phyloP scores from a whole-genome alignment of 2,113 vertebrate species.

The Hystrix brachyura region DNA sequence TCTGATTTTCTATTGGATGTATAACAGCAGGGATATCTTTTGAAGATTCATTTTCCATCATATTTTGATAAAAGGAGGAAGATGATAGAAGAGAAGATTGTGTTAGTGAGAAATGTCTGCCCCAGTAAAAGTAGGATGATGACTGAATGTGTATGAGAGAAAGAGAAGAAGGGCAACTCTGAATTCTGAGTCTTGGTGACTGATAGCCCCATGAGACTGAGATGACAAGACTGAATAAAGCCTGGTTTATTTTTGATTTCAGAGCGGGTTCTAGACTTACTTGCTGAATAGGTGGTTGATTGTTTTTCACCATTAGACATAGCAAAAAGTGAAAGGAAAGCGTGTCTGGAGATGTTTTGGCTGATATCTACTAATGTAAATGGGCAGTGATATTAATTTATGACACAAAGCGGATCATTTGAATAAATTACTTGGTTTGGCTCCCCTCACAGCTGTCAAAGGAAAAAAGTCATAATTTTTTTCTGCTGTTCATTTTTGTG shows the following conservation, averaged over 20 bases:
- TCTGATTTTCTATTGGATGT: slow-evolving; percentile 13
- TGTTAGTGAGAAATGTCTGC: slow-evolving; percentile 22
- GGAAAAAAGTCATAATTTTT: not conserved
- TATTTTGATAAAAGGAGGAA: slow-evolving; percentile 24
- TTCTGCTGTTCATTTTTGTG: not conserved
- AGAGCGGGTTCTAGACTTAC: not conserved
- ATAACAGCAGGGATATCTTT: not conserved
- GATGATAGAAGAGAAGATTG: not conserved
- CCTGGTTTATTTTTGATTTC: slow-evolving; percentile 7
- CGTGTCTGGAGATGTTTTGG: not conserved
- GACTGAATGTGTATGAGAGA: not conserved
- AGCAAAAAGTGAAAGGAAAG: slow-evolving; percentile 39
- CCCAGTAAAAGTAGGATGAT: not conserved
- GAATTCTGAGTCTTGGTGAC: not conserved
- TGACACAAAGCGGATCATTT: slow-evolving; percentile 43
- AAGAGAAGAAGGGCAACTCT: not conserved
- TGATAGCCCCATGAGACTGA: not conserved
- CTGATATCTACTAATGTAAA: slow-evolving; percentile 22
- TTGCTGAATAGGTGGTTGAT: not conserved
- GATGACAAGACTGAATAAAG: not conserved
- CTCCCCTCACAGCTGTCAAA: slow-evolving; percentile 16
- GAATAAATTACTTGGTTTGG: not conserved
- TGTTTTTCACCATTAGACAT: not conserved
- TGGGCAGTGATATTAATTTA: not conserved
- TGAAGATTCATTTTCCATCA: not conserved